These are phyloP conservation scores for Sicus ferrugineus DNA, from an alignment of 2,888 invertebrate genomes.

Conservation along the genomic window DNA sequence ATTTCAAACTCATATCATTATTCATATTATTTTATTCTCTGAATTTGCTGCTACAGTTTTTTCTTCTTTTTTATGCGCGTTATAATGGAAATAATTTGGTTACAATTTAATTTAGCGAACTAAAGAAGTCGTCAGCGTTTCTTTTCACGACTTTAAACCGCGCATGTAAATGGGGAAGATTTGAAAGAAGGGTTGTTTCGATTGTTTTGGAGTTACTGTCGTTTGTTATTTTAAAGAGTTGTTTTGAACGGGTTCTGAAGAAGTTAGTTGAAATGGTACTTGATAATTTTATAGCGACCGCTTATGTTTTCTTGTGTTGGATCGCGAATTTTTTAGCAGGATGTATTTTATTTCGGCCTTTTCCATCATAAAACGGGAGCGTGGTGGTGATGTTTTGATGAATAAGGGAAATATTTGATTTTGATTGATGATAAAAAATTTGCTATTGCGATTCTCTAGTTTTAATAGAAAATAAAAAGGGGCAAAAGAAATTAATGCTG, in stretches of 20 bases:
- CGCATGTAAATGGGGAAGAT: neutral
- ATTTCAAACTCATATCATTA: neutral
- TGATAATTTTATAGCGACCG: neutral
- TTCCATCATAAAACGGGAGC: too few relatives aligned
- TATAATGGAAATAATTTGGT: slow-evolving; percentile 36
- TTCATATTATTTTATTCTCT: neutral
- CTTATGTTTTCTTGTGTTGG: too few relatives aligned
- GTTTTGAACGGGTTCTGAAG: neutral
- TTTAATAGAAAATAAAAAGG: too few relatives aligned
- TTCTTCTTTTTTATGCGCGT: slow-evolving; percentile 17
- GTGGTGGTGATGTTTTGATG: too few relatives aligned
- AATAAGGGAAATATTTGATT: too few relatives aligned
- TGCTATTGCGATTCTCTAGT: too few relatives aligned
- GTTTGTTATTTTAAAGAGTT: slow-evolving; percentile 1
- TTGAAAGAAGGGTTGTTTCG: neutral
- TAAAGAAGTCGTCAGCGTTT: slow-evolving; percentile 32
- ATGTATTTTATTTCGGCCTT: too few relatives aligned
- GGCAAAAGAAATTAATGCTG: too few relatives aligned
- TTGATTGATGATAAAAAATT: too few relatives aligned
- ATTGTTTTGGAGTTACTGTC: neutral
- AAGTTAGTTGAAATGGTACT: neutral
- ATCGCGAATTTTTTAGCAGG: too few relatives aligned
- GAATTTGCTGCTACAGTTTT: slow-evolving; percentile 9
- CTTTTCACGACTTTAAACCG: neutral
- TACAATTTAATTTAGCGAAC: slow-evolving; percentile 37